A percentile compares a stretch with the other conserved stretches of the same genome.
These are phyloP conservation scores for Alauda arvensis DNA, from an alignment of 2,797 vertebrate genomes.

Conservation along the genomic window DNA sequence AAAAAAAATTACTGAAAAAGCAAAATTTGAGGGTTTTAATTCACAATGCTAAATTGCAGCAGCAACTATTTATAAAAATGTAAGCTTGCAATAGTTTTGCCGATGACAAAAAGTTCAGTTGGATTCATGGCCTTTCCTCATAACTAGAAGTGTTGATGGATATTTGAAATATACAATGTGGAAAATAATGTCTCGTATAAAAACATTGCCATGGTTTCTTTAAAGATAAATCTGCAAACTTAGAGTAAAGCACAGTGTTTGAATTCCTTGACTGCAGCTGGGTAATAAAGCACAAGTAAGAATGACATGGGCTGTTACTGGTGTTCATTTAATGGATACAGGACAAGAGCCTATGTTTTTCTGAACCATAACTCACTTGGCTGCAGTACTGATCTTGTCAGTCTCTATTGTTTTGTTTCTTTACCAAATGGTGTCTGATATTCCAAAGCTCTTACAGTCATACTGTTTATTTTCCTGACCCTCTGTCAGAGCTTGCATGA, in stretches of 20 bases:
- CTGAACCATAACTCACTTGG: background rate
- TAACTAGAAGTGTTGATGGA: background rate
- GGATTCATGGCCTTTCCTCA: background rate
- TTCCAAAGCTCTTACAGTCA: background rate
- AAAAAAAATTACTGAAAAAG: background rate
- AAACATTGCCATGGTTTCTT: background rate
- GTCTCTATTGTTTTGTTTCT: slow-evolving; percentile 20
- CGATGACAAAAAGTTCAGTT: accelerated
- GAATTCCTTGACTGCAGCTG: background rate
- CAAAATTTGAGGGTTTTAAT: background rate
- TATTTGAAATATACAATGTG: background rate
- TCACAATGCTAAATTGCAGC: background rate
- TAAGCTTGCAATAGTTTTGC: background rate
- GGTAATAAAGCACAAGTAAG: background rate
- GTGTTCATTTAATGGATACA: background rate
- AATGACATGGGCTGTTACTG: background rate
- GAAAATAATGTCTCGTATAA: background rate
- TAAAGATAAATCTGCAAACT: background rate
- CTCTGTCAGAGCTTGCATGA: background rate
- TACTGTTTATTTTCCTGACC: slow-evolving; percentile 27
- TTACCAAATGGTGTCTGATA: background rate
- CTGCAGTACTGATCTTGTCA: slow-evolving; percentile 3
- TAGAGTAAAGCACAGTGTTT: background rate
- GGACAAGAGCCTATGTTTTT: background rate
- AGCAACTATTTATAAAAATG: background rate